Percentiles rank a stretch among this genome's conserved stretches.
These are phyloP conservation scores for Jaculus jaculus DNA, from an alignment of 2,113 vertebrate genomes.

Conservation along the genomic window DNA sequence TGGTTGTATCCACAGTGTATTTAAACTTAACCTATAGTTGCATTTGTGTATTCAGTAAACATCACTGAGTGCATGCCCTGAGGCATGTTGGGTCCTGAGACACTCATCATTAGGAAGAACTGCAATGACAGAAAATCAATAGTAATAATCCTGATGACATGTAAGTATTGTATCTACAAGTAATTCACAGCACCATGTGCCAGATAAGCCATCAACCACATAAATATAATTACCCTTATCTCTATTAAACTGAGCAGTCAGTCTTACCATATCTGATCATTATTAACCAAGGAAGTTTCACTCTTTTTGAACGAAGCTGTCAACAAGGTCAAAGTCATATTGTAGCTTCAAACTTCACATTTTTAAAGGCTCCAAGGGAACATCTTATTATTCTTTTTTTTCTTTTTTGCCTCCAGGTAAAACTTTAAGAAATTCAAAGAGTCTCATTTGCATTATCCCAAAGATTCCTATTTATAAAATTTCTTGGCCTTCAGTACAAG, in stretches of 20 bases:
- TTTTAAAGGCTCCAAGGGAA: background rate
- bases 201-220: background rate
- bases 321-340: background rate
- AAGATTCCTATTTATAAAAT: background rate
- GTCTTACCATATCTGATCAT: background rate
- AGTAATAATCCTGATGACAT: background rate
- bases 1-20: background rate
- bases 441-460: background rate
- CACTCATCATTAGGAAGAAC: background rate
- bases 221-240: background rate
- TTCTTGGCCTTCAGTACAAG: background rate
- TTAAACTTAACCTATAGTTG: background rate
- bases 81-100: background rate
- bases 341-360: background rate
- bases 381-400: no score
- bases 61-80: background rate
- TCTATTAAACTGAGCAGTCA: background rate
- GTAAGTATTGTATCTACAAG: background rate
- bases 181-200: background rate
- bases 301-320: background rate
- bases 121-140: background rate
- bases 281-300: background rate
- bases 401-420: background rate
- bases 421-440: background rate
- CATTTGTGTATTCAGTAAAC: background rate